A percentile compares a stretch with the other conserved stretches of the same genome.
phyloP scores from a whole-genome alignment of 2,888 invertebrate genomes.

The Cephalotes varians region DNA sequence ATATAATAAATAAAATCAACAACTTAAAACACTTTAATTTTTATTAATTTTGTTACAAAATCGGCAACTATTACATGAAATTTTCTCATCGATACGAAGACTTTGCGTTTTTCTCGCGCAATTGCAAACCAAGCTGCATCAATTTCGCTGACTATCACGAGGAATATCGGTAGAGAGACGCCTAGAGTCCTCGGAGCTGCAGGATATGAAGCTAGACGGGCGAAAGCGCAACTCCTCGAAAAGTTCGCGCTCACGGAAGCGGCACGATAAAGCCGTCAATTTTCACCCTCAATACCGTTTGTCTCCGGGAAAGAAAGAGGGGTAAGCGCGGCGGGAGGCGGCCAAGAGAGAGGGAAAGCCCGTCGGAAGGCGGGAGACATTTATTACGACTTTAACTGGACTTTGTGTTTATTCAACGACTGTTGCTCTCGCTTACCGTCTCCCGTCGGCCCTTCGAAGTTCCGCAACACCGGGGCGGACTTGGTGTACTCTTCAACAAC shows the following conservation, averaged over 20 bases:
- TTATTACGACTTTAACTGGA: constrained; percentile 85
- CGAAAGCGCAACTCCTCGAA: constrained; percentile 66
- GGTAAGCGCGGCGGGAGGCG: constrained; percentile 72
- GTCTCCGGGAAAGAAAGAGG: constrained; percentile 77
- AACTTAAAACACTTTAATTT: not conserved
- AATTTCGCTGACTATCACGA: constrained; percentile 7
- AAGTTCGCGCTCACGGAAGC: constrained; percentile 73
- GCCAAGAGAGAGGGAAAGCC: constrained; percentile 64
- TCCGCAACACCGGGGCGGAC: constrained; percentile 61
- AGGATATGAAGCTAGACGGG: constrained; percentile 70
- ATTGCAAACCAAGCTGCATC: not conserved
- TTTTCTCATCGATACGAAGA: not conserved
- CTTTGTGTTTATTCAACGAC: constrained; percentile 86
- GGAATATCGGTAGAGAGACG: constrained; percentile 12
- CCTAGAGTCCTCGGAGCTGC: constrained; percentile 12
- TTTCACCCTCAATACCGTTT: constrained; percentile 81
- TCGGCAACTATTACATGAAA: not conserved
- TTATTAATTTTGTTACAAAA: not conserved
- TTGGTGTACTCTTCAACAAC: constrained; percentile 53
- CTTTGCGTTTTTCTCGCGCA: not conserved
- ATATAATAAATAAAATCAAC: not conserved
- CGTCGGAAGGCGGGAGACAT: constrained; percentile 83
- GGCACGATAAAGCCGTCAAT: constrained; percentile 83
- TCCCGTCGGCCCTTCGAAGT: constrained; percentile 47
- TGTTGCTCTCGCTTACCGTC: constrained; percentile 80